Percentiles rank a stretch among this genome's conserved stretches.
phyloP scores from a whole-genome alignment of 2,797 vertebrate species.

The Selene dorsalis region DNA sequence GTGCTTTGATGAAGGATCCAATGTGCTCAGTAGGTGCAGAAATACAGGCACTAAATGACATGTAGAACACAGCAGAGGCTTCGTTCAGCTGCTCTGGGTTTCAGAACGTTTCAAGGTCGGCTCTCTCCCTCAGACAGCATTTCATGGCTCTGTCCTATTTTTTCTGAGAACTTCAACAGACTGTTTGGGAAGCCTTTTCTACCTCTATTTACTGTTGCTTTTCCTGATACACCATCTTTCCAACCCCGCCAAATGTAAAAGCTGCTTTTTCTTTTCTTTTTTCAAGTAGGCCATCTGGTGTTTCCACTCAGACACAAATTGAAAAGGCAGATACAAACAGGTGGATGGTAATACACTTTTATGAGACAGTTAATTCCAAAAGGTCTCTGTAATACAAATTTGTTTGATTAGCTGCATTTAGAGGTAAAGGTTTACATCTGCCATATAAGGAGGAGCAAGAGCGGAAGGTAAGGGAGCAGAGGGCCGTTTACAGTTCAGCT shows the following conservation, averaged over 20 bases:
- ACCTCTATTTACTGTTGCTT: background rate
- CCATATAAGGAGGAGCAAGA: background rate
- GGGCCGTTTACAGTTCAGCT: conserved; percentile 46
- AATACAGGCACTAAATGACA: background rate
- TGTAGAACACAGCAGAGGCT: background rate
- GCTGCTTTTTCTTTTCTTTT: background rate
- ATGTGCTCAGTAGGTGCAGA: background rate
- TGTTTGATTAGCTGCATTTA: background rate
- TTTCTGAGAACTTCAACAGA: background rate
- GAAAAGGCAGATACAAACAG: background rate
- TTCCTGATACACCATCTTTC: background rate
- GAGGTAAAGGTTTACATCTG: background rate
- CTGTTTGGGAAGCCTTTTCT: background rate
- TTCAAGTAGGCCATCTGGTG: background rate
- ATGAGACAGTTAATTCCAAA: background rate
- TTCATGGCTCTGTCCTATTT: conserved; percentile 1
- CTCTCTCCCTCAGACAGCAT: background rate
- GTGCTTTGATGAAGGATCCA: background rate
- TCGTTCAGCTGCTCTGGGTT: background rate
- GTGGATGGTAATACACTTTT: background rate
- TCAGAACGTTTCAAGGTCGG: background rate
- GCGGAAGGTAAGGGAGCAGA: no score
- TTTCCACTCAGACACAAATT: background rate
- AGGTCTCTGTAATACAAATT: no score
- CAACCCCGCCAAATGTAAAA: background rate